A percentile compares a stretch with the other conserved stretches of the same genome.
Conservation (phyloP, 1,140 invertebrate genomes). For the Drosophila kikkawai region DNA sequence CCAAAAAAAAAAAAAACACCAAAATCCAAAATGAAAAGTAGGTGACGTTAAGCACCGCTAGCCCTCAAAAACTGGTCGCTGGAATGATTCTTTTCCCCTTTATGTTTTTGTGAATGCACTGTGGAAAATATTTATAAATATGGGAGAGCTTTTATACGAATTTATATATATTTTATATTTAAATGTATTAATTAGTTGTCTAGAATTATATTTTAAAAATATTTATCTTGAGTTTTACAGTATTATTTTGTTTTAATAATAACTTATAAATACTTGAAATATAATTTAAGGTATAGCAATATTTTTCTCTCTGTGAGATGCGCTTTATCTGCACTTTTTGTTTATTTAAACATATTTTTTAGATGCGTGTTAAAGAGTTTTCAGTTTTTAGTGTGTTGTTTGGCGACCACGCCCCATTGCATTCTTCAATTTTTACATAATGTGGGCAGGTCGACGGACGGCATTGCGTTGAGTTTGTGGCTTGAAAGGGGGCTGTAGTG, state of each 20-base stretch:
- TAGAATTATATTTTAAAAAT: background rate
- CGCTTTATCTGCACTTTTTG: background rate
- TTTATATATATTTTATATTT: background rate
- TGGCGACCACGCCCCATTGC: slow-evolving; percentile 55
- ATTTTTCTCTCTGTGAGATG: background rate
- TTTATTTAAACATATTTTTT: background rate
- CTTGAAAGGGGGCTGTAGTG: background rate
- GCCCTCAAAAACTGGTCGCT: slow-evolving; percentile 71
- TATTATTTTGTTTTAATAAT: background rate
- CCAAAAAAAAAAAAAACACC: slow-evolving; percentile 27
- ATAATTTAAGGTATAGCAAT: accelerated
- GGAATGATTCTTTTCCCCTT: slow-evolving; percentile 51
- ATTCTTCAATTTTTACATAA: slow-evolving; percentile 71
- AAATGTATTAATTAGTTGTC: background rate
- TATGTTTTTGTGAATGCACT: slow-evolving; percentile 31
- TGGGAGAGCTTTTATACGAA: too few species aligned
- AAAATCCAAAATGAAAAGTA: slow-evolving; percentile 67
- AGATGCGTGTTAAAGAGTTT: slow-evolving; percentile 55
- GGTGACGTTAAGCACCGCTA: slow-evolving; percentile 80
- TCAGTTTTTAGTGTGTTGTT: slow-evolving; percentile 40
- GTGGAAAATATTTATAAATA: background rate
- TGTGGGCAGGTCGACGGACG: slow-evolving; percentile 46
- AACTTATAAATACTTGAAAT: background rate
- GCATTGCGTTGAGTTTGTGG: slow-evolving; percentile 19
- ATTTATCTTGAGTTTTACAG: background rate